Base-by-base conservation (phyloP, 2,113 vertebrate genomes). In the Aepyceros melampus region DNA sequence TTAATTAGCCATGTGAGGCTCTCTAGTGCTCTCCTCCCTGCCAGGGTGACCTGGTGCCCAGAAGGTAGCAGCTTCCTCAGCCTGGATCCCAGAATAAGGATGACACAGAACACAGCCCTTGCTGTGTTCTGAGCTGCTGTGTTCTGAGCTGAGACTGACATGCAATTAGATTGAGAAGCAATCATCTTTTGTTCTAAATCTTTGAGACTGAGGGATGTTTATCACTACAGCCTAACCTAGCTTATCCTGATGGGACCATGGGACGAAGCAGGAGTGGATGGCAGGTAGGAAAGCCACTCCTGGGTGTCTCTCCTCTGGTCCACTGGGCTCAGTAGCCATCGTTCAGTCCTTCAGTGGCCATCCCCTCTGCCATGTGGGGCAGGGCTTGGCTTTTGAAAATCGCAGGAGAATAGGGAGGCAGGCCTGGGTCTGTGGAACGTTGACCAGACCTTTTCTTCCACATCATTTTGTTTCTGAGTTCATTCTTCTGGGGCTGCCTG, bases 71-170 rank as follows among this genome's bases (percentile, higher is more conserved):
- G 33, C 33, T 84, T 53, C 36, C 67, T 45, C 21, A 43, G 58
- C 58, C 13, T 7, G 58, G 51, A 40, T 74, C 8, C 29, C 79
- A 53, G 83, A 36, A 17, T 11, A 43, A 55, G 12, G 4, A 15
- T 6, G 7, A n/a, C 13, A 1, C 0, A 7, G 16, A 19, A 55
- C 14, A 12, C n/a, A 49, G 15, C 8, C 43, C 27, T 23, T 1
- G n/a, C 27, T n/a, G n/a, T n/a, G n/a, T n/a, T n/a, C n/a, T n/a
- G n/a, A n/a, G n/a, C n/a, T n/a, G n/a, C n/a, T n/a, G n/a, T n/a
- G n/a, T n/a, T n/a, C n/a, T 45, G 94, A 29, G 11, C 87, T 14
- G 47, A 33, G 27, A n/a, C 16, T 0, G 0, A 19, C 21, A 0
- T 12, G 21, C 29, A 25, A 29, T 36, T 31, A 27, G 31, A 45